These are phyloP conservation scores for Drosophila yakuba DNA, from an alignment of 1,140 invertebrate genomes.

Conservation along the genomic window DNA sequence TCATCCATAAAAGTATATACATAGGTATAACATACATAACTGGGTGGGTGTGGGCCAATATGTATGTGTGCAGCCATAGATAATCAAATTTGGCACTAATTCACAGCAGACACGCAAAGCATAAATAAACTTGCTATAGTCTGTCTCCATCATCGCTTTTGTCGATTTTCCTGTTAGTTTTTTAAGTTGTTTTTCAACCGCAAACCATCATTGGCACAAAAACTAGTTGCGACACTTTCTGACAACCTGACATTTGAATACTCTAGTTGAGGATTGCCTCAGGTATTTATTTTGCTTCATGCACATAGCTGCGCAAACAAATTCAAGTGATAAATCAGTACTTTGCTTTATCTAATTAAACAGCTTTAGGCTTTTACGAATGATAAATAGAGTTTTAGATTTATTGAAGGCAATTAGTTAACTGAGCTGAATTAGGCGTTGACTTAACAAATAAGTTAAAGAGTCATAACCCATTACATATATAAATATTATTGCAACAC, in stretches of 20 bases:
- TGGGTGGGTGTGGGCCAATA: constrained; percentile 9
- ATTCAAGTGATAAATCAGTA: constrained; percentile 11
- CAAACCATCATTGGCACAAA: constrained; percentile 44
- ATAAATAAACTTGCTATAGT: constrained; percentile 80
- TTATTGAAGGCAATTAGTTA: not conserved
- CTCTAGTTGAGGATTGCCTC: constrained; percentile 8
- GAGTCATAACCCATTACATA: not conserved
- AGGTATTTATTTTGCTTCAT: not conserved
- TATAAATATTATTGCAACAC: not conserved
- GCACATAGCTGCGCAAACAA: not conserved
- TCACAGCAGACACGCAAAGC: constrained; percentile 81
- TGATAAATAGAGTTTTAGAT: not conserved
- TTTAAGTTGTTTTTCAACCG: constrained; percentile 53
- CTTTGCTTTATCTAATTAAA: constrained; percentile 4
- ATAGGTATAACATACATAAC: not conserved
- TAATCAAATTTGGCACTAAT: constrained; percentile 84
- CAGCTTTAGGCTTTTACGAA: not conserved
- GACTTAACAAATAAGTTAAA: not conserved
- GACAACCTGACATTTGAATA: constrained; percentile 26
- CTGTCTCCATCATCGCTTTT: constrained; percentile 40
- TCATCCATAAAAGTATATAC: not conserved
- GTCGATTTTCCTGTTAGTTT: constrained; percentile 53
- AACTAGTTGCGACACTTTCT: constrained; percentile 31
- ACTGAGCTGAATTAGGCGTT: too few species aligned
- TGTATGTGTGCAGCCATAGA: constrained; percentile 71